A percentile compares a stretch with the other conserved stretches of the same genome.
Evolutionary conservation across 2,888 invertebrate genomes (phyloP).

Genomic region (Melanargia galathea): DNA sequence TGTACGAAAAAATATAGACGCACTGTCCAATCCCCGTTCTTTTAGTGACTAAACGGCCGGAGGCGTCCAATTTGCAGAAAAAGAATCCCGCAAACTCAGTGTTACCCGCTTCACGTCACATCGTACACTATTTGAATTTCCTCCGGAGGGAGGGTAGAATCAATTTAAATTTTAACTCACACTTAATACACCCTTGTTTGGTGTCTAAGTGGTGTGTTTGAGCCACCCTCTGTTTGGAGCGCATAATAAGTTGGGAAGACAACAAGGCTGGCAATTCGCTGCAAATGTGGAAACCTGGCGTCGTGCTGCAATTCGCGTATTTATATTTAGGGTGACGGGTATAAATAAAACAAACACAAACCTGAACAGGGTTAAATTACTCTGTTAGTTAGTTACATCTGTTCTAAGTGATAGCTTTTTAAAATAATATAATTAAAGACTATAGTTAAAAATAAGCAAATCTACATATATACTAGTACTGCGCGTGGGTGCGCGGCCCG

Average conservation of each 20-base stretch:
- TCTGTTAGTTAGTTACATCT: conserved; percentile 4
- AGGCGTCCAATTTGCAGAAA: conserved; percentile 80
- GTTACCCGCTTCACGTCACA: conserved; percentile 77
- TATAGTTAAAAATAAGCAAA: no score
- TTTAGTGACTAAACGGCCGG: conserved; percentile 71
- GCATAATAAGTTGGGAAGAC: conserved; percentile 79
- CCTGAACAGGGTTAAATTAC: background rate
- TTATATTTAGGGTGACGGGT: conserved; percentile 37
- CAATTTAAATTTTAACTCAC: conserved; percentile 83
- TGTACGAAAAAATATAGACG: conserved; percentile 49
- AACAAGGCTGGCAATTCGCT: conserved; percentile 60
- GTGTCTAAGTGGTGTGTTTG: conserved; percentile 82
- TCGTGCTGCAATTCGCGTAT: conserved; percentile 39
- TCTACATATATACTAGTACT: no score
- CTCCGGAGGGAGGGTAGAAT: conserved; percentile 75
- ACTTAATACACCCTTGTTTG: conserved; percentile 83
- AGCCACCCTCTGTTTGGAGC: conserved; percentile 77
- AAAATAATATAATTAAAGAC: no score
- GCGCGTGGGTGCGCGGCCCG: no score
- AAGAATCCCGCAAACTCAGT: conserved; percentile 77
- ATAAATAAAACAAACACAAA: conserved; percentile 9
- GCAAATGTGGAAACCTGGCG: conserved; percentile 38
- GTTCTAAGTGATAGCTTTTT: background rate
- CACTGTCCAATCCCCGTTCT: conserved; percentile 54
- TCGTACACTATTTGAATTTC: conserved; percentile 79